Base-by-base conservation (phyloP, 2,888 invertebrate genomes). In the Drosophila gaucha region DNA sequence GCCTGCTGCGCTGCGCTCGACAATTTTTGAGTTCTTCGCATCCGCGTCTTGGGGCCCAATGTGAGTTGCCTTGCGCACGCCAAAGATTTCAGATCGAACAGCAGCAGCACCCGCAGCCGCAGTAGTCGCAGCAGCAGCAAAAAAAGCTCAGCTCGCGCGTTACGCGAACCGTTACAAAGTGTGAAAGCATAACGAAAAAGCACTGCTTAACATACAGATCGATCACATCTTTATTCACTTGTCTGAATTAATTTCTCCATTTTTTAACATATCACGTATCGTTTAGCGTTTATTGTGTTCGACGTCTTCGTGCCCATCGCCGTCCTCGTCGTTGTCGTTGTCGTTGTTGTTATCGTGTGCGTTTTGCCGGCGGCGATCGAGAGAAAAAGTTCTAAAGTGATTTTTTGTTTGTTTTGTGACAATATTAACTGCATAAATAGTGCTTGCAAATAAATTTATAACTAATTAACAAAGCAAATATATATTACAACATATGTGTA, bases 61-160 rank as follows among this genome's bases (percentile, higher is more conserved):
- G 71, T 80, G 89, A 87, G 88, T 86, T 88, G 88, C 80, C 87
- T 86, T 86, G 86, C 82, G 87, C 83, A 85, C 86, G 88, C 77
- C 89, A 78, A 86, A 84, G 86, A 82, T 89, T 85, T 86, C 88
- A 84, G 78, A 88, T 85, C 88, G 82, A 80, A 46, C 76, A 64
- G 59, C 73, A 72, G 62, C 65, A 70, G 50, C 50, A 47, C 39
- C 24, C n/a, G 39, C 43, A 6, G 10, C 6, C 33, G 47, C 24
- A 12, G 33, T 24, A 31, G 28, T 30, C 38, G 47, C 33, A 67
- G 16, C 30, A 22, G 44, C 33, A 55, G 51, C 36, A 71, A 33
- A 43, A 58, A 67, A 80, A 83, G 77, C 88, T 83, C 59, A 78
- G 86, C 66, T 86, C 75, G 59, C 41, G 38, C 63, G 65, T 44